phyloP scores from a whole-genome alignment of 2,888 invertebrate genomes.

The Dioctria linearis region DNA sequence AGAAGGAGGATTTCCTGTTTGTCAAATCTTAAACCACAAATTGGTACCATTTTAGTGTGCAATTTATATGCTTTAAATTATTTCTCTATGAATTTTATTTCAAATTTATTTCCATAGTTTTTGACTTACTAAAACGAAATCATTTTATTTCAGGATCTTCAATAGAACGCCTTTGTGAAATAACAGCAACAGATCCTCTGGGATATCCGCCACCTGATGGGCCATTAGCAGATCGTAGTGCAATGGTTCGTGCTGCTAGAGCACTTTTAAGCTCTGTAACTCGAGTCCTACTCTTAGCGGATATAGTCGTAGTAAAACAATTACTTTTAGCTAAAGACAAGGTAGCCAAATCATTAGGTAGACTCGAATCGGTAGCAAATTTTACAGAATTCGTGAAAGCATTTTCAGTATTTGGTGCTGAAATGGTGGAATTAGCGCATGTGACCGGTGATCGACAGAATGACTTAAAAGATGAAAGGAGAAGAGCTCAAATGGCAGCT shows the following conservation, averaged over 20 bases:
- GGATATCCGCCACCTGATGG: constrained; percentile 75
- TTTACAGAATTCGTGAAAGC: constrained; percentile 98
- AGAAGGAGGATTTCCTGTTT: too few species aligned
- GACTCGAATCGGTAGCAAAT: constrained; percentile 89
- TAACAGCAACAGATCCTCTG: constrained; percentile 74
- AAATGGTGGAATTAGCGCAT: constrained; percentile 98
- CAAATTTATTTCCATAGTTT: too few species aligned
- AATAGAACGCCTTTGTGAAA: constrained; percentile 92
- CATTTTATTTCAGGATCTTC: constrained; percentile 79
- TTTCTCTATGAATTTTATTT: too few species aligned
- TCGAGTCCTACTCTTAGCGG: constrained; percentile 94
- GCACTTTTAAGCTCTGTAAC: constrained; percentile 96
- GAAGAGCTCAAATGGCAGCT: constrained; percentile 96
- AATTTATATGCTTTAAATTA: too few species aligned
- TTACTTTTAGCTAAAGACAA: constrained; percentile 96
- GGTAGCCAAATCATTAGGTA: constrained; percentile 88
- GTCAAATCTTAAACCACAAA: too few species aligned
- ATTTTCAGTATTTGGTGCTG: constrained; percentile 97
- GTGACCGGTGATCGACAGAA: constrained; percentile 87
- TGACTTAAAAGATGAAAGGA: constrained; percentile 92
- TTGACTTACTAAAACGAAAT: neutral
- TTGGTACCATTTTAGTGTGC: too few species aligned
- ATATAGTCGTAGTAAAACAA: constrained; percentile 98
- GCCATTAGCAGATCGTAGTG: constrained; percentile 78
- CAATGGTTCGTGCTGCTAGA: constrained; percentile 92